phyloP scores from a whole-genome alignment of 2,113 vertebrate genomes.

The Sceloporus undulatus region DNA sequence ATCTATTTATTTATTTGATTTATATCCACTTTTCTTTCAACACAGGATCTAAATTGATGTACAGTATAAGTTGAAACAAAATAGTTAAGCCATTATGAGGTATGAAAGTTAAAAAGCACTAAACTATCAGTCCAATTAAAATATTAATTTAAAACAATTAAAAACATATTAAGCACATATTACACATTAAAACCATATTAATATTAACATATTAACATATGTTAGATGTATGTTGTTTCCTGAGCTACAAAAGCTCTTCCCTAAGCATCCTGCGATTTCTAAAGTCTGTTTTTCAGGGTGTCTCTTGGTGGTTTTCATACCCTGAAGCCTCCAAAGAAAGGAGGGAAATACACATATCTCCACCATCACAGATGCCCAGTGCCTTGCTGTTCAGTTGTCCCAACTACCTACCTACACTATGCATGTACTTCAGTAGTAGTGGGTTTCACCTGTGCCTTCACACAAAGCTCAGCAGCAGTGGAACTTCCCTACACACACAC shows the following conservation, averaged over 20 bases:
- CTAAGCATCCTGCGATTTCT: too few species aligned
- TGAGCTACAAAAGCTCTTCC: background rate
- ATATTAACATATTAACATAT: background rate
- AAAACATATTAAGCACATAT: too few species aligned
- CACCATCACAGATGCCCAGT: background rate
- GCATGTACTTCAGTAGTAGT: background rate
- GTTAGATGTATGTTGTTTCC: background rate
- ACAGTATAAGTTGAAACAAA: too few species aligned
- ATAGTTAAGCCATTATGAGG: too few species aligned
- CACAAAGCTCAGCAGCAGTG: background rate
- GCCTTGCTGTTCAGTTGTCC: slow-evolving; percentile 12
- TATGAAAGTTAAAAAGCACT: too few species aligned
- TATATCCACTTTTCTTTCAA: background rate
- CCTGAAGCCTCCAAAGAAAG: too few species aligned
- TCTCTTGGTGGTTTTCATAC: too few species aligned
- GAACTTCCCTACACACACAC: background rate
- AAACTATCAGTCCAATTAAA: too few species aligned
- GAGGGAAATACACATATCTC: too few species aligned
- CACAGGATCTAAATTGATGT: background rate
- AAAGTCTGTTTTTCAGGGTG: too few species aligned
- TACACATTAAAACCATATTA: too few species aligned
- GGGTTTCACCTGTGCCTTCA: slow-evolving; percentile 4
- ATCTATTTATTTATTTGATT: background rate
- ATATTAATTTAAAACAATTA: too few species aligned
- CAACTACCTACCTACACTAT: background rate